Conservation (phyloP, 2,113 vertebrate genomes). For the Bos taurus region DNA sequence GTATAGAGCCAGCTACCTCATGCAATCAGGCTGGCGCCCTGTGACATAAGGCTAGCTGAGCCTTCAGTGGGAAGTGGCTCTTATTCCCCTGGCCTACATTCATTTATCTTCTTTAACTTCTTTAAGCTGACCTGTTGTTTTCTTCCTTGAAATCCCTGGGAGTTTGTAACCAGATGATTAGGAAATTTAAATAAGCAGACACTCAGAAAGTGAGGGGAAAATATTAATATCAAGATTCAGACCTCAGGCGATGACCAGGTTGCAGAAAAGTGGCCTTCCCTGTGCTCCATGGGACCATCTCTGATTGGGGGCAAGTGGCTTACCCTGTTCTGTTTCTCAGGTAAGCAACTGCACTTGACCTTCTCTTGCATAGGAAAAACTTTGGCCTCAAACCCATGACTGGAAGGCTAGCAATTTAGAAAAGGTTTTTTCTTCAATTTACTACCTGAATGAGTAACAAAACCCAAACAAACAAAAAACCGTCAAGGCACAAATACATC, state of each 20-base stretch:
- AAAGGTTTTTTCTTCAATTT: not conserved
- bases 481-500: not conserved
- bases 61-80: not conserved
- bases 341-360: not conserved
- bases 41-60: not conserved
- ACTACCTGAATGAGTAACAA: not conserved
- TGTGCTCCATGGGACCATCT: not conserved
- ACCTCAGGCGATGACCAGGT: not conserved
- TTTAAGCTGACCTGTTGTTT: not conserved
- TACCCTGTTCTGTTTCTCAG: not conserved
- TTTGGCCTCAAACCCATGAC: not conserved
- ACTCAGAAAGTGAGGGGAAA: not conserved
- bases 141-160: not conserved
- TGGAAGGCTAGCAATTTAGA: not conserved
- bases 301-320: not conserved
- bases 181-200: not conserved
- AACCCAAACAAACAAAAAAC: not conserved
- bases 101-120: constrained; percentile 41
- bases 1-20: not conserved
- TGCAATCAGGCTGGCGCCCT: not conserved
- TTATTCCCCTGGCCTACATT: not conserved
- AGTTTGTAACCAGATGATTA: constrained; percentile 1
- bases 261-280: not conserved
- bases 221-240: not conserved
- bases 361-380: not conserved